Percentiles rank a stretch among this genome's conserved stretches.
Evolutionary conservation across 2,113 vertebrate genomes (phyloP).

Genomic region (Callorhinus ursinus): DNA sequence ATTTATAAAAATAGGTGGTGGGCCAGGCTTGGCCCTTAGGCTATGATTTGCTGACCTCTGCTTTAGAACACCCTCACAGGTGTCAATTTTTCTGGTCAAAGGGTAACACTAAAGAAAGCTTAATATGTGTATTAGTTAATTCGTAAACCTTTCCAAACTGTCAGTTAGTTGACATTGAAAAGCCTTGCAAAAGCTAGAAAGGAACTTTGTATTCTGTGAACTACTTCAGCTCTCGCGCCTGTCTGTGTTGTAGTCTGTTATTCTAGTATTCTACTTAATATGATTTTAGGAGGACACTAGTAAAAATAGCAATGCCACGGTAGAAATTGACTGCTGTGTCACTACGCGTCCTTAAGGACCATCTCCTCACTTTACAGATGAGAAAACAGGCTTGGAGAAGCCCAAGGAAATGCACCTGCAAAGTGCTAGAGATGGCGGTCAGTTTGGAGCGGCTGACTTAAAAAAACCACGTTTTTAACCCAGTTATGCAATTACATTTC

Average conservation of each 20-base stretch:
- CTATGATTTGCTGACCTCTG: neutral
- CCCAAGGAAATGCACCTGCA: neutral
- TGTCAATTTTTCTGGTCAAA: neutral
- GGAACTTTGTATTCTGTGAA: constrained; percentile 69
- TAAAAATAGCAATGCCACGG: neutral
- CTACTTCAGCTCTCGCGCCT: constrained; percentile 73
- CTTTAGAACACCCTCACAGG: neutral
- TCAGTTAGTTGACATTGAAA: constrained; percentile 69
- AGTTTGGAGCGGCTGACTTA: neutral
- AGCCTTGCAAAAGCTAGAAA: constrained; percentile 66
- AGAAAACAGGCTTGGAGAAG: constrained; percentile 26
- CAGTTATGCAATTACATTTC: neutral
- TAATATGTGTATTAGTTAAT: neutral
- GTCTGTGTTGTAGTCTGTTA: constrained; percentile 72
- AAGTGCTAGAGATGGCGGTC: neutral
- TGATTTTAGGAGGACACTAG: constrained; percentile 72
- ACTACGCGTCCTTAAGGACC: neutral
- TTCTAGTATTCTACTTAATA: constrained; percentile 76
- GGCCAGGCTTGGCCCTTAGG: neutral
- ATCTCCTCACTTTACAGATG: constrained; percentile 34
- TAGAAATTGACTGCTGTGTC: neutral
- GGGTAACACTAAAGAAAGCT: neutral
- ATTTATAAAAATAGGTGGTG: neutral
- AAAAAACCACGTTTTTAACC: neutral
- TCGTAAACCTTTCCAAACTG: constrained; percentile 55